Evolutionary conservation across 1,140 invertebrate species (phyloP).

Genomic region (Heliconius congener): DNA sequence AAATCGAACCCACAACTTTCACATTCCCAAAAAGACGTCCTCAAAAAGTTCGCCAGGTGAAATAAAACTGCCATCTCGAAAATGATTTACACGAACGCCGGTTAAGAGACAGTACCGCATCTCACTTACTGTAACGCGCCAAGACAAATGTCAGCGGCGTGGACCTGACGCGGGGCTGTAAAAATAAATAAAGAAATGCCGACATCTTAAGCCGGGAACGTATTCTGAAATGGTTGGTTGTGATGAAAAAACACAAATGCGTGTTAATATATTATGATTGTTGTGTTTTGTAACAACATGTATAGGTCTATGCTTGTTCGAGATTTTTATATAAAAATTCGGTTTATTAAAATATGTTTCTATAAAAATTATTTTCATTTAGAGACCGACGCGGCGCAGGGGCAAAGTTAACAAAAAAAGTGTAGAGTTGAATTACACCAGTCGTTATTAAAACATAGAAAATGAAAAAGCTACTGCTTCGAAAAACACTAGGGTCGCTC

Average conservation of each 20-base stretch:
- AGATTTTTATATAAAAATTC: no score
- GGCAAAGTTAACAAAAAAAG: no score
- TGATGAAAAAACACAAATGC: background rate
- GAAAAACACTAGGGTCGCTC: background rate
- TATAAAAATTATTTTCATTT: no score
- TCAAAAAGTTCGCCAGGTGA: background rate
- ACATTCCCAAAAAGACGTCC: background rate
- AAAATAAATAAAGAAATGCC: slow-evolving; percentile 36
- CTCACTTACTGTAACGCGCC: slow-evolving; percentile 33
- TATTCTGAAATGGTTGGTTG: slow-evolving; percentile 13
- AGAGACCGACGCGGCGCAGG: no score
- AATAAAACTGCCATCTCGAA: slow-evolving; percentile 31
- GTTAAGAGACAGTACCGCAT: slow-evolving; percentile 37
- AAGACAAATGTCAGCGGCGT: slow-evolving; percentile 36
- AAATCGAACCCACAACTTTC: no score
- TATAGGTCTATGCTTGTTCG: no score
- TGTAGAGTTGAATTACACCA: no score
- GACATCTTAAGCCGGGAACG: slow-evolving; percentile 15
- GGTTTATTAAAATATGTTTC: background rate
- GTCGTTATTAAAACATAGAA: no score
- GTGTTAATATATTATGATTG: background rate
- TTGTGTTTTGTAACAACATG: background rate
- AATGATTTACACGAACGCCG: slow-evolving; percentile 38
- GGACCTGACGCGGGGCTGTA: slow-evolving; percentile 33
- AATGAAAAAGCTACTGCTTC: no score